Percentiles rank a stretch among this genome's conserved stretches.
These are phyloP conservation scores for Mythimna ferrago DNA, from an alignment of 2,888 invertebrate genomes.

Conservation along the genomic window DNA sequence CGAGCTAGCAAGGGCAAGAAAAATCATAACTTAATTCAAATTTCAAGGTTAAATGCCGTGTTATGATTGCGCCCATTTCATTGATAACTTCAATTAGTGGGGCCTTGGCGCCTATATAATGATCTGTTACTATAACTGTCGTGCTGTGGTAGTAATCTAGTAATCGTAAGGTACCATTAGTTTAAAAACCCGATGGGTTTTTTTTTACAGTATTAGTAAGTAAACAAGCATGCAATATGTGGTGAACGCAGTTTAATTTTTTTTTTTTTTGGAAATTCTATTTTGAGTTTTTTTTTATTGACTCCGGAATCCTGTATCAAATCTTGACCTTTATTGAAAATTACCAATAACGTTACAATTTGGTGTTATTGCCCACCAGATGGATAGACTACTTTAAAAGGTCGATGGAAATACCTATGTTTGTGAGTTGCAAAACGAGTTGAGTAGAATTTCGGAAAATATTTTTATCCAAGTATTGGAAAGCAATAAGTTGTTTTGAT, in stretches of 20 bases:
- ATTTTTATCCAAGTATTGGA: no score
- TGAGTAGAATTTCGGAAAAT: no score
- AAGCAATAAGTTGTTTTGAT: no score
- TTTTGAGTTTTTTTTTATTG: neutral
- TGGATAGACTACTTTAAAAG: no score
- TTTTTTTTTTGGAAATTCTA: neutral
- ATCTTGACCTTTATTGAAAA: no score
- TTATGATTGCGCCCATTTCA: slow-evolving; percentile 47
- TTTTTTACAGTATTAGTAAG: neutral
- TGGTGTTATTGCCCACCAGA: no score
- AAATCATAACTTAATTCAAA: slow-evolving; percentile 38
- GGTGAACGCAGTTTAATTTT: neutral
- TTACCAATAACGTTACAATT: no score
- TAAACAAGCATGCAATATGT: neutral
- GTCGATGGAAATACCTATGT: no score
- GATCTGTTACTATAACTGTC: slow-evolving; percentile 34
- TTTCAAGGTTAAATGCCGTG: slow-evolving; percentile 33
- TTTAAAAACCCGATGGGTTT: slow-evolving; percentile 32
- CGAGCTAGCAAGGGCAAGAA: slow-evolving; percentile 35
- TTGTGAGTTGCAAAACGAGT: no score
- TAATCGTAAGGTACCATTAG: neutral
- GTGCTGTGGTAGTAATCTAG: slow-evolving; percentile 1
- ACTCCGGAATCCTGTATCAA: no score
- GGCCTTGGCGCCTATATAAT: slow-evolving; percentile 56
- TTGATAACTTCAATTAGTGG: slow-evolving; percentile 56